phyloP scores from a whole-genome alignment of 2,797 vertebrate genomes.

The Xenentodon cancila region DNA sequence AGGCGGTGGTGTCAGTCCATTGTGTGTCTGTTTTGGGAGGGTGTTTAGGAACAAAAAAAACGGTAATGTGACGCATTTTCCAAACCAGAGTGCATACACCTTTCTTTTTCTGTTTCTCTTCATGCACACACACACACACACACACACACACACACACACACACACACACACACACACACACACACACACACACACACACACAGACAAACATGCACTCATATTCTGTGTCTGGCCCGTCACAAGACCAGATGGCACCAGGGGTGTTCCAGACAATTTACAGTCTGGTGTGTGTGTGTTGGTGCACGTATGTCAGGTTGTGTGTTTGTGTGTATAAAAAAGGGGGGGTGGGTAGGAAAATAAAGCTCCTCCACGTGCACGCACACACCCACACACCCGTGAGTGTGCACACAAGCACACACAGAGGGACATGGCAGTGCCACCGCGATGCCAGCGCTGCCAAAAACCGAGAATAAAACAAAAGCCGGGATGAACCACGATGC shows the following conservation, averaged over 20 bases:
- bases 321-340: slow-evolving; percentile 24
- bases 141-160: slow-evolving; percentile 33
- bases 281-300: slow-evolving; percentile 41
- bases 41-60: background rate
- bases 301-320: slow-evolving; percentile 22
- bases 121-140: slow-evolving; percentile 15
- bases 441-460: slow-evolving; percentile 66
- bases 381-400: slow-evolving; percentile 36
- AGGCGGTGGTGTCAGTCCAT: background rate
- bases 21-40: no score
- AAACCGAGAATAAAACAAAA: slow-evolving; percentile 73
- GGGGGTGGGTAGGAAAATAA: slow-evolving; percentile 53
- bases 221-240: slow-evolving; percentile 70
- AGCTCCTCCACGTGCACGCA: slow-evolving; percentile 29
- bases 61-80: background rate
- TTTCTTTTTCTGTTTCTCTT: slow-evolving; percentile 28
- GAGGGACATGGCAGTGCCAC: slow-evolving; percentile 71
- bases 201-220: slow-evolving; percentile 33
- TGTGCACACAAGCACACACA: slow-evolving; percentile 28
- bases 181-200: slow-evolving; percentile 25
- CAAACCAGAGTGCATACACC: slow-evolving; percentile 40
- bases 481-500: slow-evolving; percentile 64
- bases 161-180: slow-evolving; percentile 8
- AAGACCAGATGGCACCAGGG: slow-evolving; percentile 79
- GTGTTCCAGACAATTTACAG: slow-evolving; percentile 81